Evolutionary conservation across 2,113 vertebrate species (phyloP), one percentile per base, ranked within the genome.

Genomic region (Carollia perspicillata): DNA sequence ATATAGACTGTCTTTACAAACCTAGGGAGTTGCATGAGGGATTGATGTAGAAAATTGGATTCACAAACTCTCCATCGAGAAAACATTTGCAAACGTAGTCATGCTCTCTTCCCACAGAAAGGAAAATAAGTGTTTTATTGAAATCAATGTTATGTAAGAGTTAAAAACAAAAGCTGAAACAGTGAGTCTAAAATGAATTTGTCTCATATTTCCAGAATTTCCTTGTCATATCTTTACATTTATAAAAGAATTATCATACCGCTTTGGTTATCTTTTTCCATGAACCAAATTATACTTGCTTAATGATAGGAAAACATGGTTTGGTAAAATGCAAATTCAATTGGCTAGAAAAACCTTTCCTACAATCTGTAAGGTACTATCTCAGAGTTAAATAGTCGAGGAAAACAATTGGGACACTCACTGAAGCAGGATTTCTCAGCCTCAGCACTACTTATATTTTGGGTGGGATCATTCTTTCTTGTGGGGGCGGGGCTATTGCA

Each of bases 71-170:
- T 87, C 40, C 65, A 89, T 47, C 65, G 85, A 95, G 79, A 83
- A 93, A 94, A 80, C 8, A 66, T 92, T 90, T 81, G 23, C 53
- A 92, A 58, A 78, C 58, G 49, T 74, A 83, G 22, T 75, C 55
- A 96, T 69, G 58, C 5, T 80, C 22, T 20, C 23, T 14, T 95
- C 42, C 30, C 44, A 92, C 80, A 92, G 26, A 85, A 78, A 69
- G 60, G 63, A 93, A 95, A 91, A 87, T 66, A 88, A 90, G 65
- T 28, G 30, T 63, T 95, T 93, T 80, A 81, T 96, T 94, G 95
- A 89, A 96, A 86, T 58, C 69, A 79, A 18, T 84, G 40, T 88
- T 92, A 84, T 79, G 3, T 71, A 79, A 77, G 40, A 87, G 35
- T 79, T 13, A 51, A 72, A 8, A 74, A 63, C 71, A 23, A 72